A percentile compares a stretch with the other conserved stretches of the same genome.
phyloP scores from a whole-genome alignment of 2,888 invertebrate species.

The Dolichopus griseipennis region DNA sequence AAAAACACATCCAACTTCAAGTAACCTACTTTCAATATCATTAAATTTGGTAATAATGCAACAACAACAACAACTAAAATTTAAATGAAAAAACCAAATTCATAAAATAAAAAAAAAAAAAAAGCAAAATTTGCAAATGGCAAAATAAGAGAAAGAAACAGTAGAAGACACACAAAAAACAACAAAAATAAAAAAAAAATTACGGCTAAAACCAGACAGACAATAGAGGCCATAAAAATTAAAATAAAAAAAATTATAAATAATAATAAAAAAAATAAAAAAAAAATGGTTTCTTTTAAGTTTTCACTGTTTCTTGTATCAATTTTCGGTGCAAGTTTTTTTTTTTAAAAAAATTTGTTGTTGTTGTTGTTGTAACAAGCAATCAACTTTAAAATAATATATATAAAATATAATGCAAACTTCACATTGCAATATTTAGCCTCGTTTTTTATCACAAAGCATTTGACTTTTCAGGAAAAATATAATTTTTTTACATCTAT shows the following conservation, averaged over 20 bases:
- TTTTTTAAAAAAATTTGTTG: too few species aligned
- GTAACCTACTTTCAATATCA: constrained; percentile 3
- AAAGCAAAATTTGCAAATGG: background rate
- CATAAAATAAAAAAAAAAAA: background rate
- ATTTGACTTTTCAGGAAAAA: too few species aligned
- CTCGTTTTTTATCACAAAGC: background rate
- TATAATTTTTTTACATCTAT: too few species aligned
- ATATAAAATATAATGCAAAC: background rate
- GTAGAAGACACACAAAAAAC: too few species aligned
- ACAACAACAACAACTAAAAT: background rate
- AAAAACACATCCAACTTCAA: background rate
- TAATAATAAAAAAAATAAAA: background rate
- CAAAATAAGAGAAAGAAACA: too few species aligned
- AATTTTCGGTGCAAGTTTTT: background rate
- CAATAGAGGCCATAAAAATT: constrained; percentile 6
- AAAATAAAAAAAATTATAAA: background rate
- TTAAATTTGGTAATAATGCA: background rate
- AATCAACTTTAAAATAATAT: background rate
- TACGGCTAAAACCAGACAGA: background rate
- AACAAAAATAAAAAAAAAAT: background rate
- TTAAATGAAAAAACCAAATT: too few species aligned
- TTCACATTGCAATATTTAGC: background rate
- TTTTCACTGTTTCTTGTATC: background rate
- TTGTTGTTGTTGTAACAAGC: background rate
- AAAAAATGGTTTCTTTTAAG: too few species aligned